Evolutionary conservation across 2,888 invertebrate genomes (phyloP).

Genomic region (Chymomyza fuscimana): DNA sequence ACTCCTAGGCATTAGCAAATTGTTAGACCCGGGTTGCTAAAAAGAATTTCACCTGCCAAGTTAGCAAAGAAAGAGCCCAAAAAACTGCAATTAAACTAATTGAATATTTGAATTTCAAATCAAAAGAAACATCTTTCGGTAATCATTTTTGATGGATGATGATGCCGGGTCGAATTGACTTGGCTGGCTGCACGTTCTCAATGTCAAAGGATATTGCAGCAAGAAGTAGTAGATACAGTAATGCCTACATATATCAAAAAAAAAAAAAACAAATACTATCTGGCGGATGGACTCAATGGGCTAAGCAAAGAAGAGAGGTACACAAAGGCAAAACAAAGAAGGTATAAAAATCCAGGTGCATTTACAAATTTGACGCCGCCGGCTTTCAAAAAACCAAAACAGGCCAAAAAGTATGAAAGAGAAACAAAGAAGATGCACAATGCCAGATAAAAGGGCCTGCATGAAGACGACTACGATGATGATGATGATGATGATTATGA

Average conservation of each 20-base stretch:
- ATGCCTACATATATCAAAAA: constrained; percentile 51
- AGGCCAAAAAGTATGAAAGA: constrained; percentile 48
- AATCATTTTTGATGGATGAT: constrained; percentile 75
- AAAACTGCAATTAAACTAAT: constrained; percentile 69
- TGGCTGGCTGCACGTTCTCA: constrained; percentile 30
- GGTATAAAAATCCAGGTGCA: constrained; percentile 68
- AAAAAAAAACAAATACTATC: background rate
- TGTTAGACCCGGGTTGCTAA: constrained; percentile 11
- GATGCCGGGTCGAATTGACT: constrained; percentile 53
- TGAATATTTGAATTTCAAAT: constrained; percentile 70
- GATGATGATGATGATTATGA: constrained; percentile 45
- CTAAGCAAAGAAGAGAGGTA: constrained; percentile 30
- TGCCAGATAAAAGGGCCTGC: constrained; percentile 59
- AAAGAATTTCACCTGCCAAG: constrained; percentile 54
- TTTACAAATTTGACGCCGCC: constrained; percentile 74
- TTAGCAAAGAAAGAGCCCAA: constrained; percentile 13
- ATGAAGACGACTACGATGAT: constrained; percentile 42
- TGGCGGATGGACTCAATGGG: constrained; percentile 4
- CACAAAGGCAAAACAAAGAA: constrained; percentile 50
- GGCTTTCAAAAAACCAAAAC: constrained; percentile 62
- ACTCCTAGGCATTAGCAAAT: background rate
- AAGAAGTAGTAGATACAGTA: constrained; percentile 35
- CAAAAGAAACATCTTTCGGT: constrained; percentile 68
- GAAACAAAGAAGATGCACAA: constrained; percentile 62
- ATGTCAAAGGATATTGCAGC: constrained; percentile 59